Evolutionary conservation across 2,888 invertebrate genomes (phyloP), one percentile per base, ranked within the genome.

Genomic region (Hypomecis punctinalis): DNA sequence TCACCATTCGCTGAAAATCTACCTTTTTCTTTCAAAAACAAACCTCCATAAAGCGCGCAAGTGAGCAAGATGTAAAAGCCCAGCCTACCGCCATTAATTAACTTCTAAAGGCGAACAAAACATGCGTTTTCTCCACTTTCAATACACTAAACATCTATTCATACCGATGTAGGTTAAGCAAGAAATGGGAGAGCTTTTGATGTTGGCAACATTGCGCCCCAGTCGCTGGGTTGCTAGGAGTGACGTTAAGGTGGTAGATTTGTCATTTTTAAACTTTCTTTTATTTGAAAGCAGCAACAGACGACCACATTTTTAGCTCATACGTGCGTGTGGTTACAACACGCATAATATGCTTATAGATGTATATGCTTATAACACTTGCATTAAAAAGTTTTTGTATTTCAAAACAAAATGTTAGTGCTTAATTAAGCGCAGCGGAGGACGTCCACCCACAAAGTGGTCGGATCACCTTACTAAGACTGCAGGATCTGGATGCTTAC

Each of bases 121-220:
- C 42, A 52, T 36, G 36, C 43, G 8, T 53, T 64, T 61, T 43
- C 54, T 43, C 35, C 39, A 52, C 46, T 60, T 61, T 57, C 56
- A 51, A 61, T 57, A 53, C 47, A 43, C 33, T 57, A 53, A 52
- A 51, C 56, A 52, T 42, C 61, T 65, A 53, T 65, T 61, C 61
- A 61, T 56, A 56, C 54, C 5, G 11, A 63, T 67, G 55, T 61
- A 61, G 53, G 62, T 58, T 53, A 36, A 53, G 53, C 13, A 61
- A 61, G 61, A 52, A 42, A 53, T 35, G 68, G 78, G 74, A 77
- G 79, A 82, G 52, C 70, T 66, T 77, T 76, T 75, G 40, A 52
- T 33, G 52, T 40, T 52, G 52, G 52, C 52, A 52, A 52, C 40
- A 52, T 52, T 33, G n/a, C 13, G 52, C 23, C 40, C 52, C 23